Base-by-base conservation (phyloP, 2,113 vertebrate genomes). In the Chionis minor region DNA sequence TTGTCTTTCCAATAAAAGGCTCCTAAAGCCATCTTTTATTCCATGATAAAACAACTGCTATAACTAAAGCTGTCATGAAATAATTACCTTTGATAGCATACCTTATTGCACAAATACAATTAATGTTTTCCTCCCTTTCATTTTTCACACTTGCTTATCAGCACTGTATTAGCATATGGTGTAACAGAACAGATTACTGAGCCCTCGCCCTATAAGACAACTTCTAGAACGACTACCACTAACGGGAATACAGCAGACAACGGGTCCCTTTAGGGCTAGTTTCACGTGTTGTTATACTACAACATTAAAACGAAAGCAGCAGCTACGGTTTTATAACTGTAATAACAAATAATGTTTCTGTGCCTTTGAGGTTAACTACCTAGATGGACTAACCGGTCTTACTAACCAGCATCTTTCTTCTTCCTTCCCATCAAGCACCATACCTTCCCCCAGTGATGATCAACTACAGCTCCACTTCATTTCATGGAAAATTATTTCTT, bases 1-100 rank as follows among this genome's bases (percentile, higher is more conserved):
- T 98, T 98, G 98, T 98, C 97, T 98, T 98, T 96, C 97, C 96
- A 96, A 98, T 98, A 97, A 98, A 97, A 98, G 97, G 61, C 96
- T 97, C 96, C 98, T 98, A 98, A 98, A 97, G 96, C 94, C 92
- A 97, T 97, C 96, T 97, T 98, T 98, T 97, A 98, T 97, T 98
- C 96, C 97, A 97, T 96, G 98, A 98, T 98, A 98, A 98, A 98
- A 98, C 97, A 98, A 98, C 96, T 96, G 96, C 95, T 97, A 95
- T 91, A 97, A 97, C 98, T 98, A 98, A 98, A 98, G 96, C 95
- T 96, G 96, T 97, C 98, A 97, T 86, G 97, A 98, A 98, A 98
- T 98, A 98, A 98, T 98, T 98, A 97, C 81, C 97, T 97, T 96
- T 96, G 95, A 98, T 94, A 97, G 95, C 92, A 96, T 84, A 98